These are phyloP conservation scores for Tromatobia lineatoria DNA, from an alignment of 2,888 invertebrate genomes.

Conservation along the genomic window DNA sequence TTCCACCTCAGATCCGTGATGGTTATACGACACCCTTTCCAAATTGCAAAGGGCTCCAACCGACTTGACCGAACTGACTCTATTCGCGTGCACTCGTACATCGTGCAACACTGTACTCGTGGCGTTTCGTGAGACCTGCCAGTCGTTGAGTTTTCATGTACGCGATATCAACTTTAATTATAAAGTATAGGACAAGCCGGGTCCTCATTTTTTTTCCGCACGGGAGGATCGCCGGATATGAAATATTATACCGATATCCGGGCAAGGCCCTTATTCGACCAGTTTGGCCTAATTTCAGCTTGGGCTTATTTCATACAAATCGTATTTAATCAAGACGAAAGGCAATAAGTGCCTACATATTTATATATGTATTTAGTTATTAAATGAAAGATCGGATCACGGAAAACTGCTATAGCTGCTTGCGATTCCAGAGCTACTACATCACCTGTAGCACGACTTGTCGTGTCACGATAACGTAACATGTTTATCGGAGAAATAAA, in stretches of 20 bases:
- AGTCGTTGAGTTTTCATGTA: neutral
- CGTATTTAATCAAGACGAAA: neutral
- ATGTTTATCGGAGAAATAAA: constrained; percentile 56
- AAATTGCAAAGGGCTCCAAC: constrained; percentile 43
- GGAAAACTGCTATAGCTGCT: neutral
- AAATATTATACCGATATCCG: too few species aligned
- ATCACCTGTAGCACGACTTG: constrained; percentile 32
- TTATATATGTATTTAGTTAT: neutral
- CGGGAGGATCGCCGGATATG: too few species aligned
- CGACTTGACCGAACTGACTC: constrained; percentile 4
- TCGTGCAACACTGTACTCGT: constrained; percentile 50
- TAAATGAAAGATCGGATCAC: neutral
- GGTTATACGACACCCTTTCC: constrained; percentile 41
- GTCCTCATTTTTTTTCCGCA: too few species aligned
- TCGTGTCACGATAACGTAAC: constrained; percentile 28
- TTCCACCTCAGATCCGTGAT: constrained; percentile 22
- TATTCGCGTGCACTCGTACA: constrained; percentile 29
- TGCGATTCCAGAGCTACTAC: constrained; percentile 4
- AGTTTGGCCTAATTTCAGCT: too few species aligned
- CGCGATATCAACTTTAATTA: neutral
- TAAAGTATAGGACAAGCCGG: too few species aligned
- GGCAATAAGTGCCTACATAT: neutral
- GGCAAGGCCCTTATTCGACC: too few species aligned
- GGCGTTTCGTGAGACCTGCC: constrained; percentile 46
- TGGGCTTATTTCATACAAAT: neutral